phyloP scores from a whole-genome alignment of 2,797 vertebrate genomes.

The Lemur catta region DNA sequence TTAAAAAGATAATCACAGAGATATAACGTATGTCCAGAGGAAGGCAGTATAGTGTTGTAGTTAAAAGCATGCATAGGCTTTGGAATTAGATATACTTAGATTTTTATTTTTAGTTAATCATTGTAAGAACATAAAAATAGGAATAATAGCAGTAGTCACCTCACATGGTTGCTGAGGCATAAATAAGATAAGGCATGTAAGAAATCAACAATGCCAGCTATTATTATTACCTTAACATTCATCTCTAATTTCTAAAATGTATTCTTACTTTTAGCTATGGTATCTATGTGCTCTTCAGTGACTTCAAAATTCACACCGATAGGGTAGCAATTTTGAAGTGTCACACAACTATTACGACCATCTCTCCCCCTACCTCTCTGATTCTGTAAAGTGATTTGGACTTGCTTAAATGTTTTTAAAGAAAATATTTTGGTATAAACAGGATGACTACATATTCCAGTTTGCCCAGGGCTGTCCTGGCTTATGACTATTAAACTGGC shows the following conservation, averaged over 20 bases:
- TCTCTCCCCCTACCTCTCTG: neutral
- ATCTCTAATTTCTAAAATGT: neutral
- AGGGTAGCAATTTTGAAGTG: neutral
- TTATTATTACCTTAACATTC: neutral
- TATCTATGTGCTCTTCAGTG: neutral
- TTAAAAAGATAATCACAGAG: constrained; percentile 9
- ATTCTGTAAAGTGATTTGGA: neutral
- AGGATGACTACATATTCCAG: neutral
- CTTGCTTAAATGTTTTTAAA: constrained; percentile 42
- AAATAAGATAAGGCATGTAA: neutral
- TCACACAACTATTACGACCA: neutral
- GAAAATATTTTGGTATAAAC: constrained; percentile 3
- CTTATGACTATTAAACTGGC: neutral
- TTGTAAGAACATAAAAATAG: neutral
- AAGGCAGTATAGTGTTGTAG: constrained; percentile 54
- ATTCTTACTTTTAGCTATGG: neutral
- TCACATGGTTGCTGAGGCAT: neutral
- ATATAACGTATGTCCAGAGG: constrained; percentile 52
- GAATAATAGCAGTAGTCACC: neutral
- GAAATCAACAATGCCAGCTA: neutral
- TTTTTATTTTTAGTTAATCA: constrained; percentile 24
- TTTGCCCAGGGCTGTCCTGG: neutral
- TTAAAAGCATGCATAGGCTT: constrained; percentile 16
- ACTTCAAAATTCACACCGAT: neutral
- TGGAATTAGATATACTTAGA: neutral